Evolutionary conservation across 2,797 vertebrate species (phyloP).

Genomic region (Picus viridis): DNA sequence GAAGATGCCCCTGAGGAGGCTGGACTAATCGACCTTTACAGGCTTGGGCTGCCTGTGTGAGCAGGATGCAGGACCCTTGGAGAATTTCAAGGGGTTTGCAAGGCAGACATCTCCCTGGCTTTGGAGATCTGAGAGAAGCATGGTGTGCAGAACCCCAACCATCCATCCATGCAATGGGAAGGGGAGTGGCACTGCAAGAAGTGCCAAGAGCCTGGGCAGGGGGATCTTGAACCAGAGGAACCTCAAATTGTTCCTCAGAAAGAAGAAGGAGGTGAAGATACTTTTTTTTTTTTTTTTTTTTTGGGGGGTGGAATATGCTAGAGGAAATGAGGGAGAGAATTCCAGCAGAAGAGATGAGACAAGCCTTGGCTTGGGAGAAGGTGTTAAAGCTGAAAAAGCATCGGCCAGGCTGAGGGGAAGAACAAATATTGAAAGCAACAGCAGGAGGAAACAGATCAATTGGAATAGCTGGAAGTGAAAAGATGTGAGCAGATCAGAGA

Average conservation of each 20-base stretch:
- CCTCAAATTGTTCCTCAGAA: background rate
- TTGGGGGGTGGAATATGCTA: background rate
- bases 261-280: background rate
- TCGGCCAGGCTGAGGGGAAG: background rate
- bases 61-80: background rate
- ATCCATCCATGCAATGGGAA: background rate
- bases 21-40: background rate
- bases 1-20: background rate
- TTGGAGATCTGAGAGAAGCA: background rate
- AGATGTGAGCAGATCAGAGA: background rate
- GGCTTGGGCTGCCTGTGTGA: rapidly evolving
- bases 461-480: background rate
- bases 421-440: background rate
- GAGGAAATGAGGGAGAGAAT: background rate
- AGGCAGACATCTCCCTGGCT: background rate
- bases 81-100: background rate
- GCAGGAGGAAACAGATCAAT: slow-evolving; percentile 2
- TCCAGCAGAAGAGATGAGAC: background rate
- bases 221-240: background rate
- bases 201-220: background rate
- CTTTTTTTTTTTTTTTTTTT: background rate
- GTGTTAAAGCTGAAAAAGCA: background rate
- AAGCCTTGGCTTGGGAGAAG: background rate
- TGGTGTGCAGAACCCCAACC: background rate
- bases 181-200: background rate